Evolutionary conservation across 35 echinoderm and acorn worm species (phyloP).

Genomic region (Nesometra sesokonis): DNA sequence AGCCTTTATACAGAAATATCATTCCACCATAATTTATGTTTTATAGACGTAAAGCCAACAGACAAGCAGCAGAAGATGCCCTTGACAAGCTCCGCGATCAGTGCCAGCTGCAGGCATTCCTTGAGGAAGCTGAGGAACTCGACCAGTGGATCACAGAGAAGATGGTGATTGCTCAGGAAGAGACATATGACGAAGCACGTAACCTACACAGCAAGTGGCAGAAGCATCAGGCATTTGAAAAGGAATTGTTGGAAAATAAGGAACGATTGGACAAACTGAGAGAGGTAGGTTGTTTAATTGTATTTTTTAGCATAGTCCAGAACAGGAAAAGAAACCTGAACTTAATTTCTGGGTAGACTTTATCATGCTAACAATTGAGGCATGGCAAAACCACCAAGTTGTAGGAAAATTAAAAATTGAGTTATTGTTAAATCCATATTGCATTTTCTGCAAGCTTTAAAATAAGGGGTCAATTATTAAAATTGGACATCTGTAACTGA

Average conservation of each 20-base stretch:
- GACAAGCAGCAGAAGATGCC: constrained; percentile 58
- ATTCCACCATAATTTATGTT: no score
- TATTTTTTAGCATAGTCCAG: no score
- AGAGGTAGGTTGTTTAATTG: constrained; percentile 69
- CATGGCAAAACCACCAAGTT: no score
- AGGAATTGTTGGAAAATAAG: constrained; percentile 78
- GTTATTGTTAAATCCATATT: no score
- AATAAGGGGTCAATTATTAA: no score
- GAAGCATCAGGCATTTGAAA: constrained; percentile 83
- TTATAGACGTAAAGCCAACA: constrained; percentile 84
- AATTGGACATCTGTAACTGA: no score
- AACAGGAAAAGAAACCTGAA: no score
- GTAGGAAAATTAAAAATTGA: no score
- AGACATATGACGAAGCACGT: constrained; percentile 77
- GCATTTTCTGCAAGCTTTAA: no score
- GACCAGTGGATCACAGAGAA: constrained; percentile 85
- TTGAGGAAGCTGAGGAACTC: constrained; percentile 84
- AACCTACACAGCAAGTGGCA: constrained; percentile 87
- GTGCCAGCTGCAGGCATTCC: constrained; percentile 82
- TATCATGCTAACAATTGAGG: no score
- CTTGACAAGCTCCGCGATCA: constrained; percentile 79
- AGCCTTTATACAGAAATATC: no score
- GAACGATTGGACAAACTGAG: constrained; percentile 85
- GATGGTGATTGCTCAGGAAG: constrained; percentile 74
- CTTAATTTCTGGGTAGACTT: no score